phyloP scores from a whole-genome alignment of 2,888 invertebrate species.

The Microplitis manilae region DNA sequence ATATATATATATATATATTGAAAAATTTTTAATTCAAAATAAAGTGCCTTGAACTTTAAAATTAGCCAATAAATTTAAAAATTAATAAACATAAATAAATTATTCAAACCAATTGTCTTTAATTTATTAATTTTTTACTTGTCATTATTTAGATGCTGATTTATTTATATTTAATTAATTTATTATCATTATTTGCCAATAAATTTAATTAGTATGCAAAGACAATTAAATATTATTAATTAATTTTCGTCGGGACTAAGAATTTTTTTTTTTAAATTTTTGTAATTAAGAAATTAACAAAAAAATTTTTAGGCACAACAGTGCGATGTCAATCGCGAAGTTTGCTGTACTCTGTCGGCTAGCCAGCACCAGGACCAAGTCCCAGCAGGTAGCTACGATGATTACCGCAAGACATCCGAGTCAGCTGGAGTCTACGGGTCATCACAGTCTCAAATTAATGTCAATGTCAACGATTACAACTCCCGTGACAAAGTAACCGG shows the following conservation, averaged over 20 bases:
- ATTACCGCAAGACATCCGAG: slow-evolving; percentile 33
- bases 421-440: slow-evolving; percentile 48
- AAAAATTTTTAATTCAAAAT: neutral
- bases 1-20: neutral
- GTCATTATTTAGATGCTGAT: neutral
- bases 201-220: neutral
- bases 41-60: slow-evolving; percentile 4
- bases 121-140: neutral
- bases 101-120: neutral
- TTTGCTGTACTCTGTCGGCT: slow-evolving; percentile 57
- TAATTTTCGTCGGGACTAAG: neutral
- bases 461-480: slow-evolving; percentile 21
- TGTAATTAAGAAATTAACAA: no score
- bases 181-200: slow-evolving; percentile 18
- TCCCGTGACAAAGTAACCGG: slow-evolving; percentile 50
- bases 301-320: slow-evolving; percentile 55
- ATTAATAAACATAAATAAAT: slow-evolving; percentile 2
- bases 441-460: slow-evolving; percentile 9
- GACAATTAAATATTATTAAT: neutral
- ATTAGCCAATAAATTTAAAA: neutral
- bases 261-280: slow-evolving; percentile 24
- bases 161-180: neutral
- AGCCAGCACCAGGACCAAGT: slow-evolving; percentile 43
- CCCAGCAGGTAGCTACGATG: slow-evolving; percentile 31
- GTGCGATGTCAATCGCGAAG: slow-evolving; percentile 56